phyloP scores from a whole-genome alignment of 2,888 invertebrate species.

The Malthinus flaveolus region DNA sequence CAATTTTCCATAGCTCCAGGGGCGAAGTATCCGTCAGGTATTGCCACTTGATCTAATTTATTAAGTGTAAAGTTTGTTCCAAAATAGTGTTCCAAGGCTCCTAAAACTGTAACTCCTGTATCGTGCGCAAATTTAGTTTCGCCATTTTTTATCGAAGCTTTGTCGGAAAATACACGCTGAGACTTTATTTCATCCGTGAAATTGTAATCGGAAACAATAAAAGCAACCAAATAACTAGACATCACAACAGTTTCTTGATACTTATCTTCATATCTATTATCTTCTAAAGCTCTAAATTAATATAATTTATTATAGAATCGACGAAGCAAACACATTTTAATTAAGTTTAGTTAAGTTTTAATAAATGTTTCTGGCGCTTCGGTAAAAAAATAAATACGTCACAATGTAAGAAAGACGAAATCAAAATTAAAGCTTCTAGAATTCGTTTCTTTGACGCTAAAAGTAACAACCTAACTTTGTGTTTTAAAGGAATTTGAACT shows the following conservation, averaged over 20 bases:
- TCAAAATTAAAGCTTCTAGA: too few relatives aligned
- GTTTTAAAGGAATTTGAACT: too few relatives aligned
- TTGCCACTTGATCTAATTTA: constrained; percentile 6
- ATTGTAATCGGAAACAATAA: constrained; percentile 66
- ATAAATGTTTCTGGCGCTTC: constrained; percentile 51
- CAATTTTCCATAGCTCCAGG: constrained; percentile 11
- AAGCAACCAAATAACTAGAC: constrained; percentile 78
- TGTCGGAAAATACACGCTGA: constrained; percentile 43
- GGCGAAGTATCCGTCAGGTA: neutral
- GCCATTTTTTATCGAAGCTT: constrained; percentile 37
- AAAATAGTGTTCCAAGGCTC: constrained; percentile 61
- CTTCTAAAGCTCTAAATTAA: constrained; percentile 3
- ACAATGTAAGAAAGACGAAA: neutral
- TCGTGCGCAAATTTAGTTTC: constrained; percentile 52
- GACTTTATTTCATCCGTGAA: constrained; percentile 41
- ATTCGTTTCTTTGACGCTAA: too few relatives aligned
- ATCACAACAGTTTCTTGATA: constrained; percentile 51
- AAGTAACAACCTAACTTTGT: too few relatives aligned
- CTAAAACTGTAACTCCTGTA: constrained; percentile 54
- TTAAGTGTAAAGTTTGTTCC: constrained; percentile 53
- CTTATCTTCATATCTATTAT: constrained; percentile 3
- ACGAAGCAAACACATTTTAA: too few relatives aligned
- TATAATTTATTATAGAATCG: constrained; percentile 41
- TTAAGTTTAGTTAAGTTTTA: too few relatives aligned
- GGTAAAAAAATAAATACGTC: constrained; percentile 77